Conservation (phyloP, 2,797 vertebrate species). For the Helicolenus hilgendorfi region DNA sequence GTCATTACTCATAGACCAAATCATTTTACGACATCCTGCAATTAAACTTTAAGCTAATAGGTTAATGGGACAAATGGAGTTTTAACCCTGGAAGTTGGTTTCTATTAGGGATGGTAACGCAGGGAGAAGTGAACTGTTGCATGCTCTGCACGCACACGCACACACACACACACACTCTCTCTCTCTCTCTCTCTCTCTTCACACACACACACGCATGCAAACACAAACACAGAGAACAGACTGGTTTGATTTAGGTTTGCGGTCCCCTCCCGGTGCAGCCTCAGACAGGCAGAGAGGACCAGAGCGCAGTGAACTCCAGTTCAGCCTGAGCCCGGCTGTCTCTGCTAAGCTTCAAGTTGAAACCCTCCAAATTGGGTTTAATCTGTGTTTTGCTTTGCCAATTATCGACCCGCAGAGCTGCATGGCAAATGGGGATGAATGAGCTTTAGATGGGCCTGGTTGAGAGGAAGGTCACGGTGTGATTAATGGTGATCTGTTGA, state of each 20-base stretch:
- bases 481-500: slow-evolving; percentile 79
- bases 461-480: slow-evolving; percentile 79
- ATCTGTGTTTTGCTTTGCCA: slow-evolving; percentile 88
- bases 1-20: slow-evolving; percentile 88
- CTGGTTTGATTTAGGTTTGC: slow-evolving; percentile 85
- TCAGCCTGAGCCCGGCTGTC: slow-evolving; percentile 70
- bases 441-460: slow-evolving; percentile 75
- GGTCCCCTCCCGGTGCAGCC: slow-evolving; percentile 74
- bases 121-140: slow-evolving; percentile 60
- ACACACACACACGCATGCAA: slow-evolving; percentile 3
- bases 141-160: slow-evolving; percentile 42
- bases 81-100: slow-evolving; percentile 81
- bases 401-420: slow-evolving; percentile 81
- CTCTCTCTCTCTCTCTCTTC: neutral
- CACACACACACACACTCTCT: slow-evolving; percentile 29
- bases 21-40: slow-evolving; percentile 89
- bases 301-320: slow-evolving; percentile 71
- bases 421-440: slow-evolving; percentile 84
- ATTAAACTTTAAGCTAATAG: slow-evolving; percentile 88
- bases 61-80: slow-evolving; percentile 88
- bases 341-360: slow-evolving; percentile 84
- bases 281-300: slow-evolving; percentile 71
- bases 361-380: slow-evolving; percentile 85
- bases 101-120: slow-evolving; percentile 80
- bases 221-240: slow-evolving; percentile 76